Evolutionary conservation across 2,888 invertebrate species (phyloP).

Genomic region (Trilocha varians): DNA sequence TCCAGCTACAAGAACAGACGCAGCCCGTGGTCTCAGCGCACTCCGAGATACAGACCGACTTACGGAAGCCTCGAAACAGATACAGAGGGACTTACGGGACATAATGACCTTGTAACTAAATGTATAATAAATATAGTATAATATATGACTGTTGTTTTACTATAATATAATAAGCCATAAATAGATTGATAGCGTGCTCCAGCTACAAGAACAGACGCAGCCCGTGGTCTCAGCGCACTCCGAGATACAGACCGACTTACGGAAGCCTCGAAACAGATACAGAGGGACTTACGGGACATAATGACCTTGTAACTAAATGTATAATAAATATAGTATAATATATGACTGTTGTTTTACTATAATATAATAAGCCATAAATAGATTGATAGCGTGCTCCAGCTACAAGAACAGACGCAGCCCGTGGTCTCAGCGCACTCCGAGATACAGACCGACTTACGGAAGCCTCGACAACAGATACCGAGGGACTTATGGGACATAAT

Average conservation of each 20-base stretch:
- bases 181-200: slow-evolving; percentile 82
- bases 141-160: no score
- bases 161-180: no score
- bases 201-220: slow-evolving; percentile 80
- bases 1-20: slow-evolving; percentile 81
- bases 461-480: slow-evolving; percentile 56
- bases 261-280: slow-evolving; percentile 60
- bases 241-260: slow-evolving; percentile 52
- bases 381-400: slow-evolving; percentile 82
- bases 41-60: slow-evolving; percentile 50
- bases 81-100: slow-evolving; percentile 46
- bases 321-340: background rate
- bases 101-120: no score
- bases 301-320: background rate
- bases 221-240: slow-evolving; percentile 60
- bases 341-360: background rate
- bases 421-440: slow-evolving; percentile 57
- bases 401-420: slow-evolving; percentile 77
- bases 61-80: slow-evolving; percentile 60
- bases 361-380: slow-evolving; percentile 85
- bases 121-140: no score
- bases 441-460: slow-evolving; percentile 55
- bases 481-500: slow-evolving; percentile 40
- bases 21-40: slow-evolving; percentile 62
- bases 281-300: slow-evolving; percentile 42